Base-by-base conservation (phyloP, 2,888 invertebrate species). In the Nasonovia ribisnigri region DNA sequence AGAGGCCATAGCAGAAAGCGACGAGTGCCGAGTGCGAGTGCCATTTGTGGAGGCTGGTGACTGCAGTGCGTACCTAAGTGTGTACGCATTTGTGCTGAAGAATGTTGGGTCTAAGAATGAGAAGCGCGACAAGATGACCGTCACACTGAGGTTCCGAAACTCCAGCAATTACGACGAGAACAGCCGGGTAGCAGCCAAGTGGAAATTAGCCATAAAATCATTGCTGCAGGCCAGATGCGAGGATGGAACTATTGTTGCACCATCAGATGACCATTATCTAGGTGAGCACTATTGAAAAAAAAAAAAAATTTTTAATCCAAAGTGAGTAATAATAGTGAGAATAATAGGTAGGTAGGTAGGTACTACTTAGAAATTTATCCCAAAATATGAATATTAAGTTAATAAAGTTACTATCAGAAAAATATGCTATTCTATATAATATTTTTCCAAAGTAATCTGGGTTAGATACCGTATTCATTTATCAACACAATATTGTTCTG, bases 121-220 rank as follows among this genome's bases (percentile, higher is more conserved):
- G 94, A 97, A 97, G 95, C 96, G 98, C 94, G 98, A 98, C 95
- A 96, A 98, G 94, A 98, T 98, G 88, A 98, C 98, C 94, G 97
- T 98, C 95, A 98, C 98, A 57, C 95, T 98, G 95, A 96, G 98
- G 88, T 98, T 98, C 95, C 97, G 98, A 93, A 98, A 98, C 84
- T 98, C 97, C 95, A 98, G 98, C 95, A 97, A 97, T 95, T 98
- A 98, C 95, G 98, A 98, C 95, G 98, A 98, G 95, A 98, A 98
- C 96, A 97, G 98, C 95, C 97, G 97, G 94, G 98, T 98, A 95
- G 98, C 98, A 3, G 97, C 98, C 95, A 97, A 97, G 95, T 98
- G 98, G 98, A 96, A 98, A 95, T 96, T 97, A 42, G 97, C 97
- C 43, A 97, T 98, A 91, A 97, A 98, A 95, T 97, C 97, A 96